Percentiles rank a stretch among this genome's conserved stretches.
Evolutionary conservation across 2,113 vertebrate species (phyloP).

Genomic region (Microtus pennsylvanicus): DNA sequence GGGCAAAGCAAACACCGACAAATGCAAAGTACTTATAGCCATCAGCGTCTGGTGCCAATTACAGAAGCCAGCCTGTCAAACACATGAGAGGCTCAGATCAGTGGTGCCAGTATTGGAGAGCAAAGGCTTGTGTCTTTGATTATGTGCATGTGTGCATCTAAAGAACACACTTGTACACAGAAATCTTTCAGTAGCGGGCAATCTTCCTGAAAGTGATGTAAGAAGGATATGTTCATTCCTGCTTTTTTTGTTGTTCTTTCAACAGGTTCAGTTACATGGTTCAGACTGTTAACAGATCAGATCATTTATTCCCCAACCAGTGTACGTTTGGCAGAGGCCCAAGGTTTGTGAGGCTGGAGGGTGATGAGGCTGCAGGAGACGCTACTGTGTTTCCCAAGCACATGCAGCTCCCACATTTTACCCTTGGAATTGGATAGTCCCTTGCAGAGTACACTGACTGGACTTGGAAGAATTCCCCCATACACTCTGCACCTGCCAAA

Average conservation of each 20-base stretch:
- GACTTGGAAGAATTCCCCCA: constrained; percentile 33
- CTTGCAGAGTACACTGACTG: constrained; percentile 6
- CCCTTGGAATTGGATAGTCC: constrained; percentile 54
- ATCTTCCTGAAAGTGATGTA: constrained; percentile 71
- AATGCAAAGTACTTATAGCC: constrained; percentile 57
- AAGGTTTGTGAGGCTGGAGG: neutral
- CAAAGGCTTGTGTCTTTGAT: constrained; percentile 66
- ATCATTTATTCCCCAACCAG: neutral
- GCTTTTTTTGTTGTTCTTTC: constrained; percentile 59
- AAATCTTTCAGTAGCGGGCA: constrained; percentile 62
- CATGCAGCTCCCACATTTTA: constrained; percentile 50
- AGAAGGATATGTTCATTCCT: constrained; percentile 59
- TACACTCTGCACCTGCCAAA: neutral
- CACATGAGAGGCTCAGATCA: neutral
- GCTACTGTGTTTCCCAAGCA: constrained; percentile 39
- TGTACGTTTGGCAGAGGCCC: constrained; percentile 33
- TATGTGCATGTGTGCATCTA: constrained; percentile 66
- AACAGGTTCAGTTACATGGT: constrained; percentile 73
- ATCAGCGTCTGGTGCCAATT: constrained; percentile 62
- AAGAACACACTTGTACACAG: constrained; percentile 51
- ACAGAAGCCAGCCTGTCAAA: constrained; percentile 48
- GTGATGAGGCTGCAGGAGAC: neutral
- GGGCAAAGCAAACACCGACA: constrained; percentile 62
- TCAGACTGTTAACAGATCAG: constrained; percentile 71
- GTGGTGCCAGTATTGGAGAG: constrained; percentile 5